Evolutionary conservation across 2,797 vertebrate genomes (phyloP).

Genomic region (Intellagama lesueurii): DNA sequence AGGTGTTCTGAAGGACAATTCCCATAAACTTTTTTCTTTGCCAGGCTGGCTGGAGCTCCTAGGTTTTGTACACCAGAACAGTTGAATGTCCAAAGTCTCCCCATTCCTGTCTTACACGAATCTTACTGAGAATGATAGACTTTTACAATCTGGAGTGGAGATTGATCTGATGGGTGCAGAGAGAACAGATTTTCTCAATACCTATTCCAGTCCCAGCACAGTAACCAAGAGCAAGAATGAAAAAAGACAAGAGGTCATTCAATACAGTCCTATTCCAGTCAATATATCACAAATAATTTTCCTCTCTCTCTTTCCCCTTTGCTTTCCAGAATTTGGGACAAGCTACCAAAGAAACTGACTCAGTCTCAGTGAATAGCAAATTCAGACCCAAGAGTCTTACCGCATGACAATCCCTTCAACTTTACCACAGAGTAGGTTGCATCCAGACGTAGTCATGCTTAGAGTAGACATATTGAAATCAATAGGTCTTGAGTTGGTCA

Average conservation of each 20-base stretch:
- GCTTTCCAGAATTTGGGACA: background rate
- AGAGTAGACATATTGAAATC: background rate
- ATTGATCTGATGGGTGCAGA: background rate
- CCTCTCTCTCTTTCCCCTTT: background rate
- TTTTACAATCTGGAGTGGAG: background rate
- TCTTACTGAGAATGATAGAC: background rate
- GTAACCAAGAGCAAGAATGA: background rate
- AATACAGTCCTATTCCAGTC: background rate
- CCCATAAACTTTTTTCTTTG: background rate
- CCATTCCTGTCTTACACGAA: background rate
- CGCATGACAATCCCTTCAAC: background rate
- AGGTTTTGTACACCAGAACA: background rate
- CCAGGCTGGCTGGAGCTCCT: background rate
- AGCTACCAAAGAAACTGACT: background rate
- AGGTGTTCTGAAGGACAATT: background rate
- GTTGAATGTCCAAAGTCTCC: background rate
- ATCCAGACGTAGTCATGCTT: background rate
- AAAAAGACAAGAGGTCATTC: background rate
- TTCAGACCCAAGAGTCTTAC: background rate
- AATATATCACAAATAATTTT: background rate
- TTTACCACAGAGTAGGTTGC: background rate
- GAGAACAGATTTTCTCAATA: background rate
- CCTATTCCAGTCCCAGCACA: background rate
- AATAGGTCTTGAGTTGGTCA: background rate
- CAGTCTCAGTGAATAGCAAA: background rate